Evolutionary conservation across 2,113 vertebrate species (phyloP), one percentile per base, ranked within the genome.

Genomic region (Ardeotis arabs): DNA sequence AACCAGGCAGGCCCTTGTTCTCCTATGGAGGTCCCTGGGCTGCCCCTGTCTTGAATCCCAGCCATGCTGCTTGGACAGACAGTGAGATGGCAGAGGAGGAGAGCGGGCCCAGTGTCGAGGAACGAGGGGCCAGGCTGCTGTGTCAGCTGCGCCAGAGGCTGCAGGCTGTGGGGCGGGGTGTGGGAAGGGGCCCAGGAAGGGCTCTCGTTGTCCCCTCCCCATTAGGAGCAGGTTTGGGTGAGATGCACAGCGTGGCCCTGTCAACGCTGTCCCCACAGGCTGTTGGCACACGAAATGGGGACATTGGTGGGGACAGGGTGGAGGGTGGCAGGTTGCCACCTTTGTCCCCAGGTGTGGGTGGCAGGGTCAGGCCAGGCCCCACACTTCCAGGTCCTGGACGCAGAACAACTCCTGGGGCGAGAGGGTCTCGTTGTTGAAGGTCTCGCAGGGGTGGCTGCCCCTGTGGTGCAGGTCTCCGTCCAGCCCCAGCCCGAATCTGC

Each of bases 401-500:
- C 95, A 97, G 93, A 99, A 99, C 90, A 99, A 98, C 37, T 99
- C 98, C 27, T 87, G 96, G 16, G 96, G 74, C 7, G 99, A 99
- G 37, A 99, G 98, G 6, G 97, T 98, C 27, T 97, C 97, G 1
- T 99, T 99, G 97, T 97, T 89, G 67, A 99, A 99, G 22, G 99
- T 99, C 3, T 98, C 97, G 14, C 99, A 99, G 83, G 98, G 98
- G 9, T 98, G 98, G 90, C 99, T 99, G 63, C 98, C 98, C 2
- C 99, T 98, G 0, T 35, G 99, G 63, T 98, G 98, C 95, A 99
- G 96, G 89, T 99, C 98, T 49, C 98, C 96, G 4, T 99, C 99
- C 96, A 99, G 84, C 99, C 99, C 99, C 92, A 99, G 96, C 39
- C 98, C 99, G 73, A 99, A 99, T 50, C 97, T 97, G 1, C 98